Evolutionary conservation across 2,888 invertebrate genomes (phyloP), one percentile per base, ranked within the genome.

Genomic region (Globia sparganii): DNA sequence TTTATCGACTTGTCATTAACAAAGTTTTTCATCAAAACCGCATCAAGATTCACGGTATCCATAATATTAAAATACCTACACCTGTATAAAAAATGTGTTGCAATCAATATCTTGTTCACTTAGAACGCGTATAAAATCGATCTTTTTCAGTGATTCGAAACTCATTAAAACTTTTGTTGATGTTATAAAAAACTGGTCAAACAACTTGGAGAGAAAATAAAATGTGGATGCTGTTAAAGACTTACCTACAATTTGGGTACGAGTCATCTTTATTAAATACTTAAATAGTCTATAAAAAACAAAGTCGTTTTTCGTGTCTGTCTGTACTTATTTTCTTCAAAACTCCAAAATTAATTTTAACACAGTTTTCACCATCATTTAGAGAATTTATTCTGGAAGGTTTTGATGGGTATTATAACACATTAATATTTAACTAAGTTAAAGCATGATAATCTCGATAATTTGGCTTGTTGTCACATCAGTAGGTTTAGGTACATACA

Each of bases 41-140:
- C 65, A 40, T 34, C 49, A 37, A 59, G 6, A 58, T 58, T 58
- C 34, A 28, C 25, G 6, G 21, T 49, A 49, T 65, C 40, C 25
- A 76, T 37, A 28, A 31, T 62, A 43, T 13, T 34, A 72, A 40
- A 43, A 65, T 28, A 25, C n/a, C n/a, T n/a, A n/a, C 3, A 49
- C 37, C 13, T 9, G 56, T 25, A 59, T 81, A 62, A 72, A 84
- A 77, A 76, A 62, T 71, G 21, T 73, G 56, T 15, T 73, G 80
- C 85, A 83, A 79, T 80, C 77, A 77, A 77, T 75, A 74, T 68
- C 73, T 80, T 68, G 64, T 74, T 80, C 76, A 65, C 68, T 49
- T 37, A 62, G 18, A 80, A 72, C 72, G 77, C 79, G 78, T 77
- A 72, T 78, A 77, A 85, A 84, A 83, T 88, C 70, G 74, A 79